phyloP scores from a whole-genome alignment of 2,113 vertebrate genomes.

The Microtus ochrogaster region DNA sequence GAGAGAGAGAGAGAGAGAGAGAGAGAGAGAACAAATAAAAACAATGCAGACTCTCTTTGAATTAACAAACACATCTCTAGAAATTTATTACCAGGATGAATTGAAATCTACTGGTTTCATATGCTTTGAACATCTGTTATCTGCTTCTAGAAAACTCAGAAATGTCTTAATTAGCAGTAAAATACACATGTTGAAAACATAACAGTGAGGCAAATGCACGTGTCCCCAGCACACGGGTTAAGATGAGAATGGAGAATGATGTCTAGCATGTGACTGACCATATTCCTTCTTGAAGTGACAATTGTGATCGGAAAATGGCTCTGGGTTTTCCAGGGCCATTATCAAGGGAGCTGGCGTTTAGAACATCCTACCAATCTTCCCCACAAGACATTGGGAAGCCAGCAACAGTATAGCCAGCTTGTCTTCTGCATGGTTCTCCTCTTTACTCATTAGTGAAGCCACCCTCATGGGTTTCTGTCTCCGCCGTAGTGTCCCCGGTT shows the following conservation, averaged over 20 bases:
- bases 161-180: constrained; percentile 44
- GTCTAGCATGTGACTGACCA: not conserved
- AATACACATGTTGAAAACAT: not conserved
- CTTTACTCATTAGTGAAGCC: not conserved
- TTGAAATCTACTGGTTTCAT: not conserved
- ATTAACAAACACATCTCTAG: not conserved
- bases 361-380: not conserved
- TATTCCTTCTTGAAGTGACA: not conserved
- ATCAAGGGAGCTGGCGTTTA: not conserved
- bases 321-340: not conserved
- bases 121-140: constrained; percentile 39
- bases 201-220: not conserved
- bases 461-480: not conserved
- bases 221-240: not conserved
- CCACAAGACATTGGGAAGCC: not conserved
- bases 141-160: not conserved
- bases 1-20: not conserved
- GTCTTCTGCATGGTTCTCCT: not conserved
- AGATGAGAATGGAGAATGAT: not conserved
- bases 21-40: not conserved
- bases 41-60: constrained; percentile 4
- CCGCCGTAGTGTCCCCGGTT: not conserved
- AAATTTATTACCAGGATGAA: constrained; percentile 21
- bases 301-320: not conserved
- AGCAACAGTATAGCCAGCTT: not conserved